Conservation (phyloP, 2,797 vertebrate genomes). For the Sebastes iracundus region DNA sequence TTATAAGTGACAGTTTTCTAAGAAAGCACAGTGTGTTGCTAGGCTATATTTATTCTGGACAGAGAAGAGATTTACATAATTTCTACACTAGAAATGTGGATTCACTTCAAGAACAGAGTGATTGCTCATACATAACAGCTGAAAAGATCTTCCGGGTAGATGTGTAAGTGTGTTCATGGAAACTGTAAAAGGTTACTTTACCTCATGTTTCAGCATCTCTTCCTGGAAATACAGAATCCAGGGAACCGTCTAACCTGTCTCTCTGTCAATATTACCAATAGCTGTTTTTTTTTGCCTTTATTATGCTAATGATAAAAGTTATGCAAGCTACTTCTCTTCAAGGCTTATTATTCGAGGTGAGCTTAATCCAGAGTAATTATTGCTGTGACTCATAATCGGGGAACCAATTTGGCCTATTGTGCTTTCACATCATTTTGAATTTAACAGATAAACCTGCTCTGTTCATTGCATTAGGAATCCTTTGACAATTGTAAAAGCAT, state of each 20-base stretch:
- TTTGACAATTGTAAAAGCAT: slow-evolving; percentile 55
- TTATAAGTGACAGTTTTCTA: slow-evolving; percentile 9
- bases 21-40: slow-evolving; percentile 12
- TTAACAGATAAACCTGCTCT: slow-evolving; percentile 63
- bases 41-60: slow-evolving; percentile 18
- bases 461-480: slow-evolving; percentile 42
- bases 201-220: slow-evolving; percentile 1
- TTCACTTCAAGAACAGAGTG: neutral
- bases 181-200: slow-evolving; percentile 11
- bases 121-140: slow-evolving; percentile 7
- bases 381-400: slow-evolving; percentile 50
- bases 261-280: slow-evolving; percentile 46
- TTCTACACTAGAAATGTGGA: neutral
- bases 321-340: slow-evolving; percentile 44
- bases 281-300: slow-evolving; percentile 32
- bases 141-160: neutral
- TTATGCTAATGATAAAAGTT: slow-evolving; percentile 47
- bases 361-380: slow-evolving; percentile 63
- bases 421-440: slow-evolving; percentile 46
- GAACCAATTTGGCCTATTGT: slow-evolving; percentile 62
- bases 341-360: slow-evolving; percentile 50
- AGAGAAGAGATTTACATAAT: slow-evolving; percentile 6
- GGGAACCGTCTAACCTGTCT: slow-evolving; percentile 29
- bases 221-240: neutral
- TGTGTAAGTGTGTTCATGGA: neutral